phyloP scores from a whole-genome alignment of 2,797 vertebrate genomes.

The Epinephelus coioides region DNA sequence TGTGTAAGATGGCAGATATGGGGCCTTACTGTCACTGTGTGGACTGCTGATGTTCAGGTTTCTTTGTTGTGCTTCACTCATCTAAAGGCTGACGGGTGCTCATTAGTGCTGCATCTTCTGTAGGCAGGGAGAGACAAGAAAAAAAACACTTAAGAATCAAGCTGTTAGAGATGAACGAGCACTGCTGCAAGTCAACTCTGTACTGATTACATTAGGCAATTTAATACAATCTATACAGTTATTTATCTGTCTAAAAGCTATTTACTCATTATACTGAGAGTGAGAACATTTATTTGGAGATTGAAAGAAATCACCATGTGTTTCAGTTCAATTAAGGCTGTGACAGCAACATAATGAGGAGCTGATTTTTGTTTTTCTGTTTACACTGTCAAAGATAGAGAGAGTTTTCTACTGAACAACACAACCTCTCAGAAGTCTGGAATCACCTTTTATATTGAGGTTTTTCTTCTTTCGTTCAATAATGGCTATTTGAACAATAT shows the following conservation, averaged over 20 bases:
- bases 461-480: not conserved
- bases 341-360: not conserved
- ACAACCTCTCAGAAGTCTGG: not conserved
- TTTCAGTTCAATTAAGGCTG: not conserved
- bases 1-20: conserved; percentile 12
- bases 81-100: conserved; percentile 64
- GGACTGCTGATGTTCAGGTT: conserved; percentile 56
- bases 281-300: not conserved
- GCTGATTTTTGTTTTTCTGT: not conserved
- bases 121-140: conserved; percentile 30
- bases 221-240: not conserved
- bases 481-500: not conserved
- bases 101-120: conserved; percentile 66
- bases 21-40: conserved; percentile 70
- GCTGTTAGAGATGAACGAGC: conserved; percentile 18
- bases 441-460: not conserved
- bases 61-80: conserved; percentile 67
- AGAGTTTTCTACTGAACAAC: not conserved
- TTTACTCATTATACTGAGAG: not conserved
- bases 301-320: not conserved
- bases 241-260: conserved; percentile 1
- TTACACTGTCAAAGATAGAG: not conserved
- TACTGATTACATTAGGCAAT: conserved; percentile 9
- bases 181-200: not conserved
- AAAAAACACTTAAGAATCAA: conserved; percentile 21